Evolutionary conservation across 30 jellyfish, hydroid and myxozoan species (phyloP), one percentile per base, ranked within the genome.

Genomic region (Phacellophora camtschatica): DNA sequence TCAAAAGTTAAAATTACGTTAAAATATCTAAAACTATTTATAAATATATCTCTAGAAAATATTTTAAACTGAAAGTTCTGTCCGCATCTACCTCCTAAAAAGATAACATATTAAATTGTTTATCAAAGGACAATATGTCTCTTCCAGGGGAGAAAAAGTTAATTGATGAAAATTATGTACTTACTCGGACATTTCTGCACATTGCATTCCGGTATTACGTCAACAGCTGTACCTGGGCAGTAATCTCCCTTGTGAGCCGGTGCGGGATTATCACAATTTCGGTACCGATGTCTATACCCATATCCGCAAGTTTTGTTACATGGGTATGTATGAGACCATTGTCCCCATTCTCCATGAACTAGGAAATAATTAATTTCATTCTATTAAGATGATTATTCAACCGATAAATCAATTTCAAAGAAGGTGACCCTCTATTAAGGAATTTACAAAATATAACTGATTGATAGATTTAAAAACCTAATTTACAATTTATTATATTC

Each of bases 321-420:
- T 10, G 85, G 88, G 7, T 35, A 31, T 20, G 23, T 20, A 8
- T 50, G 69, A 9, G 88, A 36, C 96, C 96, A 87, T 15, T 61
- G 37, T 0, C 90, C 89, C 96, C 96, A 87, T 45, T 11, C 35
- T n/a, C 96, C 96, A 61, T 87, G 79, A 70, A 87, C 96, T 87
- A 45, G 2, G 39, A 53, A 41, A 34, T 18, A 36, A 63, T 9
- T 4, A 24, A n/a, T 18, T 42, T 4, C 18, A 71, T 10, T 30
- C 10, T 7, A 41, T 10, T 30, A 10, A 67, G 32, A n/a, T 67
- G 62, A 22, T 19, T 5, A 28, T 10, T 10, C 77, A 11, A 6
- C 10, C 19, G 24, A 54, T 15, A 54, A 54, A 8, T 11, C 19
- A 24, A 54, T 11, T 19, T 7, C 11, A 54, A 54, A 7, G 24